Conservation (phyloP, 2,888 invertebrate genomes). For the Epistrophe grossulariae region DNA sequence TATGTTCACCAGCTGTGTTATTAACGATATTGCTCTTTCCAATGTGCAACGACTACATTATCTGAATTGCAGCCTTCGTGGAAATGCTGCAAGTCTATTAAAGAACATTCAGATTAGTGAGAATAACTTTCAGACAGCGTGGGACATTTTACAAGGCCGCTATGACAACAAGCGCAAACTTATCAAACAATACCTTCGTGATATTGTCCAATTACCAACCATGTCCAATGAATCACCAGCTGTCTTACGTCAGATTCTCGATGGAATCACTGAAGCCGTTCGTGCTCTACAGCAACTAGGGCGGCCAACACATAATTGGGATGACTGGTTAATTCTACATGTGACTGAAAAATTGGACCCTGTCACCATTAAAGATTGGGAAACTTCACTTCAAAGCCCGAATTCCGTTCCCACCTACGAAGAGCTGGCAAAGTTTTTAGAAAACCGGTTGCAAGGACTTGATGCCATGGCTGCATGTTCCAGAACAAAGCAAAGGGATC, state of each 20-base stretch:
- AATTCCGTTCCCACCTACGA: constrained; percentile 38
- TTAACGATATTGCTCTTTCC: too few species aligned
- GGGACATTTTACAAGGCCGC: constrained; percentile 55
- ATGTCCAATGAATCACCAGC: too few species aligned
- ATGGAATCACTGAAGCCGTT: constrained; percentile 45
- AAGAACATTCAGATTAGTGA: constrained; percentile 46
- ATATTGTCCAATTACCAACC: too few species aligned
- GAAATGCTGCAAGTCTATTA: constrained; percentile 46
- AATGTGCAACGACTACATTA: constrained; percentile 38
- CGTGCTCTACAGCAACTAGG: constrained; percentile 52
- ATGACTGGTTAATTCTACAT: constrained; percentile 60
- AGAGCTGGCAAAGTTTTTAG: too few species aligned
- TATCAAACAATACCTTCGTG: constrained; percentile 19
- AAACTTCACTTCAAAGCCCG: constrained; percentile 50
- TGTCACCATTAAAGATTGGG: constrained; percentile 56
- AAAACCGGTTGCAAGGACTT: too few species aligned
- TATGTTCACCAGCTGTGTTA: too few species aligned
- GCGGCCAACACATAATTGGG: constrained; percentile 50
- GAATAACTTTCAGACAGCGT: constrained; percentile 52
- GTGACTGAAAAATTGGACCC: constrained; percentile 61
- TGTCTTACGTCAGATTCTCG: too few species aligned
- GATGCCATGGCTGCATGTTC: constrained; percentile 19
- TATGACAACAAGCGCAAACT: constrained; percentile 63
- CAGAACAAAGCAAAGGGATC: background rate
- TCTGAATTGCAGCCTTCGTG: constrained; percentile 47